Evolutionary conservation across 1,140 invertebrate species (phyloP), one percentile per base, ranked within the genome.

Genomic region (Meteorus sp.): DNA sequence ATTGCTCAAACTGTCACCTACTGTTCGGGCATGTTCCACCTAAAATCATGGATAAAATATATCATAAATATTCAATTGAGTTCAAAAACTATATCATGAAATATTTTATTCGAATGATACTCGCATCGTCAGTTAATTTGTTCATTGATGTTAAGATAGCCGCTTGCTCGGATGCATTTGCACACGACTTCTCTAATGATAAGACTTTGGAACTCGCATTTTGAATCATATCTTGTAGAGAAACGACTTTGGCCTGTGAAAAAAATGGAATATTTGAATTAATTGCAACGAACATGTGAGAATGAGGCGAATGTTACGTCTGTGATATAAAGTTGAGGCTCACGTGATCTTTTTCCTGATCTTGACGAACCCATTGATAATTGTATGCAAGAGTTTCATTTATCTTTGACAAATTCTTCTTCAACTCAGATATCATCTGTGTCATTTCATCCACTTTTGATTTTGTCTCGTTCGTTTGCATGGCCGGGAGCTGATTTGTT

Each of bases 271-370:
- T 41, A 27, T 48, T 9, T 37, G 5, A 52, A 45, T 29, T 48
- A 60, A 23, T 44, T 58, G 17, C 23, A n/a, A n/a, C n/a, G n/a
- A n/a, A n/a, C n/a, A n/a, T n/a, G n/a, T n/a, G n/a, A n/a, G n/a
- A n/a, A n/a, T n/a, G n/a, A n/a, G n/a, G n/a, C n/a, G n/a, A n/a
- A n/a, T n/a, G n/a, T n/a, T n/a, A n/a, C n/a, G n/a, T n/a, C n/a
- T n/a, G n/a, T 31, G 47, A 45, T 20, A 20, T 9, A 35, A 33
- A 50, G 25, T 45, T 45, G 9, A 66, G 44, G 71, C 68, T 76
- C 70, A 82, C 82, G 61, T 81, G 76, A 70, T 82, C 78, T 61
- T 78, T 77, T 3, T 63, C 55, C 55, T 80, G 75, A 63, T 83
- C 81, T 39, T 82, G 78, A 11, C 64, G 62, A 13, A 74, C 64